Evolutionary conservation across 92 coral and sea anemone genomes (phyloP), one percentile per base, ranked within the genome.

Genomic region (Palythoa heliodiscus): DNA sequence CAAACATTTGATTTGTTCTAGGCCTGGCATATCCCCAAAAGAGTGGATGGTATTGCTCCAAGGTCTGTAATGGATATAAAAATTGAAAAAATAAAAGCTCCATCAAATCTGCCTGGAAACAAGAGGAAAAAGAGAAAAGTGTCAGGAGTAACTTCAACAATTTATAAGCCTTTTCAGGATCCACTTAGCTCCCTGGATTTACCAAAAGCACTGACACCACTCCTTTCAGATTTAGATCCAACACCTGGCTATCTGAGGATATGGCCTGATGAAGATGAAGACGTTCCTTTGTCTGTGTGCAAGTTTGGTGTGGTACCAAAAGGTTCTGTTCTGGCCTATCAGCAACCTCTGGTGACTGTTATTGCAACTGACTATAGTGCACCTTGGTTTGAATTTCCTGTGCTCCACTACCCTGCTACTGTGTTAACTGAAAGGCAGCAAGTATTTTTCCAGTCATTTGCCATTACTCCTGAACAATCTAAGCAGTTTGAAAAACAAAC

Each of bases 231-330:
- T 68, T 66, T 76, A 48, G 73, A 82, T 63, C 86, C 86, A 60
- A 71, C 83, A 76, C 89, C 89, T 89, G 89, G 87, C 48, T 83
- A 71, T 68, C 53, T 89, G 52, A 66, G 92, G 70, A 66, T 89
- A 50, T 89, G 92, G 92, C 92, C 90, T 16, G 83, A 74, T 48
- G 75, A 74, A 54, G 86, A 78, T 57, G 93, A 87, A 68, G 87
- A 90, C 74, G 84, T 76, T 35, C 81, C 71, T 37, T 29, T 88
- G 71, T 35, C 52, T 13, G 52, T 82, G 47, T 22, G 67, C n/a
- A 83, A 68, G 82, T 88, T 83, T 88, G 91, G 91, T 19, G 38
- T 82, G 75, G 91, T 88, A 40, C 91, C 91, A 73, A 88, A 83
- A 88, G 91, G 91, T 25, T 88, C 87, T 61, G 90, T 83, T 13